Evolutionary conservation across 2,797 vertebrate genomes (phyloP).

Genomic region (Myripristis jacobus): DNA sequence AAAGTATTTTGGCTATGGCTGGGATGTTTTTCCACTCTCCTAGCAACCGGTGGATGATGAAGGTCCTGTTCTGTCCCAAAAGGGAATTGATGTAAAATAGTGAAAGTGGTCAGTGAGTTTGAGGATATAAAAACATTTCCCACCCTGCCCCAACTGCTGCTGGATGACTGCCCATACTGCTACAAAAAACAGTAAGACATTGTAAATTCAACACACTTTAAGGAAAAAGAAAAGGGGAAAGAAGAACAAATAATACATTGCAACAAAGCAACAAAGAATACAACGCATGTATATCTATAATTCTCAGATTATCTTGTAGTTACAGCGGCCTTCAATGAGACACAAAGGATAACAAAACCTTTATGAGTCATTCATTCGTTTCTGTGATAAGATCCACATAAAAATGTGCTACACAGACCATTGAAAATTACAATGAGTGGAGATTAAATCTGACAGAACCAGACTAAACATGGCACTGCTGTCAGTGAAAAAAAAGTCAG

Average conservation of each 20-base stretch:
- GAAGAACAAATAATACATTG: neutral
- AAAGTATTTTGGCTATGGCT: no score
- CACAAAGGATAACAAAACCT: slow-evolving; percentile 20
- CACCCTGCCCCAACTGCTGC: no score
- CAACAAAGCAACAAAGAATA: neutral
- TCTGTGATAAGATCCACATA: neutral
- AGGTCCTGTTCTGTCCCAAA: no score
- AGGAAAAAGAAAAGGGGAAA: no score
- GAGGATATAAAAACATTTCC: no score
- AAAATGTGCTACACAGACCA: neutral
- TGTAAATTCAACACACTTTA: neutral
- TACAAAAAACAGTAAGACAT: no score
- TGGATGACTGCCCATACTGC: no score
- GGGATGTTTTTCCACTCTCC: no score
- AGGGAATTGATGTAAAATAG: no score
- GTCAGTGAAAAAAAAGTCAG: no score
- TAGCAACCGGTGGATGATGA: no score
- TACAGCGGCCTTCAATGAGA: slow-evolving; percentile 2
- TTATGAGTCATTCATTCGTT: slow-evolving; percentile 2
- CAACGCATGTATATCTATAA: slow-evolving; percentile 29
- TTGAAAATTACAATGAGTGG: neutral
- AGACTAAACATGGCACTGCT: slow-evolving; percentile 4
- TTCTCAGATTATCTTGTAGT: neutral
- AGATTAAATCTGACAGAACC: neutral
- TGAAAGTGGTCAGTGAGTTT: no score